Percentiles rank a stretch among this genome's conserved stretches.
These are phyloP conservation scores for Nematolebias whitei DNA, from an alignment of 2,113 vertebrate species.

Conservation along the genomic window DNA sequence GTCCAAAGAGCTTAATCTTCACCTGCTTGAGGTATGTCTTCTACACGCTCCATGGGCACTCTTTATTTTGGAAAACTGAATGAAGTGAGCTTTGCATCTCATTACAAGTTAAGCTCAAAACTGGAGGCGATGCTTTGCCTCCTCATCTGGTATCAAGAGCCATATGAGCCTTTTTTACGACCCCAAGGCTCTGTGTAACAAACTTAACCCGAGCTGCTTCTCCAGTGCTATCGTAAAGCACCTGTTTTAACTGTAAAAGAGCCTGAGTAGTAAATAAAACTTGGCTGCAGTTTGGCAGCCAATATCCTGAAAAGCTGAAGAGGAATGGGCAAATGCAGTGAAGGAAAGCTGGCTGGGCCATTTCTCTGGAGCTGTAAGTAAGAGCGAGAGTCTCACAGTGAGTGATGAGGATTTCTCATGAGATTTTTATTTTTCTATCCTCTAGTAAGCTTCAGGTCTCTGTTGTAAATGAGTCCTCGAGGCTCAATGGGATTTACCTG, in stretches of 20 bases:
- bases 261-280: conserved; percentile 26
- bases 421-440: neutral
- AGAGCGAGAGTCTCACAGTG: neutral
- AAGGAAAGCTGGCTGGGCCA: neutral
- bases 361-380: conserved; percentile 16
- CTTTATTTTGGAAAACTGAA: conserved; percentile 48
- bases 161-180: conserved; percentile 19
- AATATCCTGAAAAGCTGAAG: conserved; percentile 18
- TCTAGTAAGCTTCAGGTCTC: too few species aligned
- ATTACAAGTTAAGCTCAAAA: conserved; percentile 36
- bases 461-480: too few species aligned
- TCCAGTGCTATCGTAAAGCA: neutral
- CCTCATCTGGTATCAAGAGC: conserved; percentile 11
- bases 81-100: conserved; percentile 29
- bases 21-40: neutral
- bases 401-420: neutral
- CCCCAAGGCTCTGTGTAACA: neutral
- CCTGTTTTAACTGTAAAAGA: conserved; percentile 3
- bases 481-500: too few species aligned
- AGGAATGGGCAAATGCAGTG: neutral
- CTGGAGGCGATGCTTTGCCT: neutral
- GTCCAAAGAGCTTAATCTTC: neutral
- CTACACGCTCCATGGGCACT: conserved; percentile 25
- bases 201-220: neutral
- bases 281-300: neutral